Conservation (phyloP, 2,113 vertebrate genomes). For the Malaclemys terrapin region DNA sequence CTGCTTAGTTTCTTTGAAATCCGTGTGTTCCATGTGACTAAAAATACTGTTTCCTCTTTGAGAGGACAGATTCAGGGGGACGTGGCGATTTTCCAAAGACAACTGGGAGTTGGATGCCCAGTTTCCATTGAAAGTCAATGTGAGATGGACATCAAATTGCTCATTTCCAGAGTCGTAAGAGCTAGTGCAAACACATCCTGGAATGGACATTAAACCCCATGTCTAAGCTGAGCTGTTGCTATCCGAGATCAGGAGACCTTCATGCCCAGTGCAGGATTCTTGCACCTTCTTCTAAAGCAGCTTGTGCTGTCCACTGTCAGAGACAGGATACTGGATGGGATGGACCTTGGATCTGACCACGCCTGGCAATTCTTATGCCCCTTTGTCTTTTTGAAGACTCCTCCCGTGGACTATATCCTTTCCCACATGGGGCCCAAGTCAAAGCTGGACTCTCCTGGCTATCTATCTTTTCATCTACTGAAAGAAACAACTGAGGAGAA, state of each 20-base stretch:
- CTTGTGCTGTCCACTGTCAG: neutral
- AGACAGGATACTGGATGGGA: neutral
- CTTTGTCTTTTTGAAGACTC: neutral
- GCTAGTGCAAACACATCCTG: neutral
- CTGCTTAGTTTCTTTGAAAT: neutral
- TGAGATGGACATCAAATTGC: accelerated
- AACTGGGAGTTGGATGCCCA: neutral
- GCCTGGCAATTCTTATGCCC: neutral
- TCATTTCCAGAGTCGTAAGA: neutral
- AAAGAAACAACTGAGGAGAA: neutral
- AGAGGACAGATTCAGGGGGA: neutral
- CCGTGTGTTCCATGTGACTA: neutral
- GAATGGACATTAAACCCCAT: neutral
- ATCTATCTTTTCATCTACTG: neutral
- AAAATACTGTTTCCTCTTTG: neutral
- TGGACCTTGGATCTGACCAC: neutral
- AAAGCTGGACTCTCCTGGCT: neutral
- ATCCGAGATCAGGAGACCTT: accelerated
- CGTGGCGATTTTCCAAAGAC: neutral
- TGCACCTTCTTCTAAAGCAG: neutral
- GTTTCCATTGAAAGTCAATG: neutral
- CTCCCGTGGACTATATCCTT: neutral
- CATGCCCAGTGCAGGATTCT: neutral
- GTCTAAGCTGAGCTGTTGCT: neutral
- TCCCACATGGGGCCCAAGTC: neutral